Evolutionary conservation across 1,140 invertebrate species (phyloP), one percentile per base, ranked within the genome.

Genomic region (Macrostomum lignano): DNA sequence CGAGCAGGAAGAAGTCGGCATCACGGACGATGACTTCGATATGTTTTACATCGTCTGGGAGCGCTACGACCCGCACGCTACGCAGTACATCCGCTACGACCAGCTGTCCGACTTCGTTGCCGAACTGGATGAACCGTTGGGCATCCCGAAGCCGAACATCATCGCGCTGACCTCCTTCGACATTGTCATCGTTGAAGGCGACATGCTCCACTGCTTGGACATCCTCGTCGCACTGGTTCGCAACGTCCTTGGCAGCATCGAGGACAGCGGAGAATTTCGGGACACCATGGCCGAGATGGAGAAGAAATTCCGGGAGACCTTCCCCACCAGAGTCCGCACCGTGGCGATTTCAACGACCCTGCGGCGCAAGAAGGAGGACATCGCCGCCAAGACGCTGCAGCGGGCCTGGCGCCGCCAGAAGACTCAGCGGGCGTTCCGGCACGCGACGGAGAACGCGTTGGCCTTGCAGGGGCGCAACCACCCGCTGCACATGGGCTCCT

Each of bases 31-130:
- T 57, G 82, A 88, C 57, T 64, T 88, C 43, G 79, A 91, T 58
- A 86, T 86, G 78, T 91, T 88, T 62, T 88, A 88, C 54, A 75
- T 79, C 36, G 64, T 77, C 43, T 91, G 82, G 82, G 81, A 79
- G 61, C 77, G 74, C 60, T 88, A 79, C 50, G 81, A 91, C 63
- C 81, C 81, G 19, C 74, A 82, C 50, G 81, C 79, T 25, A 81
- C 81, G 19, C 81, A 88, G 57, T 91, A 84, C 58, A 86, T 88
- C 49, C 70, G 73, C 45, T 82, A 84, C 53, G 68, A 70, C 44
- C 76, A 86, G 58, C 56, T 88, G 44, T 81, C 76, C 41, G 76
- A 84, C 58, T 88, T 91, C 61, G 76, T 91, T 47, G 75, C 73
- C 38, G 79, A 75, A 44, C 64, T 88, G 42, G 79, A 88, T 60